Percentiles rank a stretch among this genome's conserved stretches.
Conservation (phyloP, 2,888 invertebrate genomes). For the Catotricha subobsoleta region DNA sequence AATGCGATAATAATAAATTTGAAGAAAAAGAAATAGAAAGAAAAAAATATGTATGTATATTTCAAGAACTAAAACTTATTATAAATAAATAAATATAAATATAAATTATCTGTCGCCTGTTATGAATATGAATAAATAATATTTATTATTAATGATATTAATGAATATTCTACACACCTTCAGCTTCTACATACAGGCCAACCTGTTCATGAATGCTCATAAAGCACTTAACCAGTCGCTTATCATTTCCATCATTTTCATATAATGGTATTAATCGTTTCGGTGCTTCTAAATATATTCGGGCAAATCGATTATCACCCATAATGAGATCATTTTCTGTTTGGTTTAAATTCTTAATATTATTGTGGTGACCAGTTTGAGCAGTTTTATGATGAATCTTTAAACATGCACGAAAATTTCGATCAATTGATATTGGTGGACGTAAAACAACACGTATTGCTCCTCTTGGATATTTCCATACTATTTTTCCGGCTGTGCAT, state of each 20-base stretch:
- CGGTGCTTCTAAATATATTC: slow-evolving; percentile 46
- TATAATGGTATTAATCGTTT: slow-evolving; percentile 39
- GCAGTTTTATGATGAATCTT: neutral
- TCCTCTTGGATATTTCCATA: slow-evolving; percentile 60
- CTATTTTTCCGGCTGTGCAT: slow-evolving; percentile 50
- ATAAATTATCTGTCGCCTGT: no score
- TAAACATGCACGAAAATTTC: slow-evolving; percentile 52
- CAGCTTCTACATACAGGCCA: slow-evolving; percentile 46
- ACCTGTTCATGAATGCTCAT: slow-evolving; percentile 42
- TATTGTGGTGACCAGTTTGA: neutral
- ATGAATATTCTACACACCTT: slow-evolving; percentile 11
- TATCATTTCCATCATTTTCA: slow-evolving; percentile 36
- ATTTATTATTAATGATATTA: no score
- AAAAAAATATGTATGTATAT: no score
- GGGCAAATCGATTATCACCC: slow-evolving; percentile 29
- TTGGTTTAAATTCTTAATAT: neutral
- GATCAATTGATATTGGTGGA: slow-evolving; percentile 28
- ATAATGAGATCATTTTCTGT: neutral
- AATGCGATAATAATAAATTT: no score
- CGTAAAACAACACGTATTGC: slow-evolving; percentile 49
- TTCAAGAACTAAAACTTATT: no score
- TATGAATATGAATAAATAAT: no score
- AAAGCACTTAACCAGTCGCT: slow-evolving; percentile 38
- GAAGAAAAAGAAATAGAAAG: no score
- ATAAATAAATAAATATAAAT: no score